Percentiles rank a stretch among this genome's conserved stretches.
Conservation (phyloP, 2,888 invertebrate genomes). For the Nemurella pictetii region DNA sequence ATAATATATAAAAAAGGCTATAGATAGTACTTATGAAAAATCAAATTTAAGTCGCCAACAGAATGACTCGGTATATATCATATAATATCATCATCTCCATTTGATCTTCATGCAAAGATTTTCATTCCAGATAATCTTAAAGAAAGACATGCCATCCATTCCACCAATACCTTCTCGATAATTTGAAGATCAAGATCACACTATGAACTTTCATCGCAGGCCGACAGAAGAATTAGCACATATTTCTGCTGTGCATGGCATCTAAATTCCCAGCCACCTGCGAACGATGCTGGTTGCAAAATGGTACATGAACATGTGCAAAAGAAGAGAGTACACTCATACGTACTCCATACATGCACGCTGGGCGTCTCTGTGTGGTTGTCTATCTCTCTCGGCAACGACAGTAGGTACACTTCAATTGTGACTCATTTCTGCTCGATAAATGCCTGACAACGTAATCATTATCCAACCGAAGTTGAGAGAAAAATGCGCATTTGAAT, state of each 20-base stretch:
- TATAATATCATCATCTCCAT: too few species aligned
- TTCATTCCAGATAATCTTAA: too few species aligned
- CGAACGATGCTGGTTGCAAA: neutral
- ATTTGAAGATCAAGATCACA: neutral
- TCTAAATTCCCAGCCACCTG: neutral
- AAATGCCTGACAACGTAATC: neutral
- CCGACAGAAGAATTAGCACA: neutral
- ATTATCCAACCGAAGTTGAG: neutral
- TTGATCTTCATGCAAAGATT: too few species aligned
- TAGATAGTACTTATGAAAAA: too few species aligned
- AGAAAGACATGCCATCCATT: too few species aligned
- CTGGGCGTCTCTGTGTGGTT: neutral
- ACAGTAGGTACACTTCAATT: neutral
- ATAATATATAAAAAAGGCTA: too few species aligned
- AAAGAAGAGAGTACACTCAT: neutral
- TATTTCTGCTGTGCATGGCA: neutral
- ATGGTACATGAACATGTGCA: neutral
- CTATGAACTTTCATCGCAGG: neutral
- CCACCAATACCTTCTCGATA: neutral
- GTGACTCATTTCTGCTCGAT: neutral
- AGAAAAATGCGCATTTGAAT: neutral
- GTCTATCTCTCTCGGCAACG: neutral
- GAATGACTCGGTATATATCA: too few species aligned
- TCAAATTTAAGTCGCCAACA: too few species aligned
- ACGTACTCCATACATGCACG: neutral